phyloP scores from a whole-genome alignment of 2,113 vertebrate species.

The Megaptera novaeangliae region DNA sequence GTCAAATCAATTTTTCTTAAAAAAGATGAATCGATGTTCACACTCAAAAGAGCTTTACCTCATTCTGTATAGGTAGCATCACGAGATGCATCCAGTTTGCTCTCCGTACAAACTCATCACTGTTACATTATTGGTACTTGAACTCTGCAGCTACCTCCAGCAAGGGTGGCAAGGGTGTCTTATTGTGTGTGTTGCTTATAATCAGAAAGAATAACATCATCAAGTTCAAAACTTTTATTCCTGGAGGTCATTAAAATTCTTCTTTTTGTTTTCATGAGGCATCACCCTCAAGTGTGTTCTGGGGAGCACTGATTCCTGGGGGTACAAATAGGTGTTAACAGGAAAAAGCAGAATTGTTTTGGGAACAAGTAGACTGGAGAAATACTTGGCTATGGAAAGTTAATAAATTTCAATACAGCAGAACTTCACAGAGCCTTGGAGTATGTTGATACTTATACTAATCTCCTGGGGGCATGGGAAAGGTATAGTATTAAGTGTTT shows the following conservation, averaged over 20 bases:
- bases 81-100: not conserved
- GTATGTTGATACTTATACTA: not conserved
- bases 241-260: not conserved
- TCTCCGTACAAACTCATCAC: not conserved
- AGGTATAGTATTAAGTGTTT: not conserved
- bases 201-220: not conserved
- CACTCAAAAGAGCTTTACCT: not conserved
- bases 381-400: not conserved
- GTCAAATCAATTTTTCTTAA: not conserved
- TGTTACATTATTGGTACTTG: not conserved
- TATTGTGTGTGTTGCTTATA: not conserved
- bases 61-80: not conserved
- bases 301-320: not conserved
- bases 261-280: not conserved
- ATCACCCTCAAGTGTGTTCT: not conserved
- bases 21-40: not conserved
- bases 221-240: not conserved
- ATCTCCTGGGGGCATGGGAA: not conserved
- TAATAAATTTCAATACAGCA: not conserved
- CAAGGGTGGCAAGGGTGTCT: not conserved
- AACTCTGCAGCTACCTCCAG: not conserved
- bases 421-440: not conserved
- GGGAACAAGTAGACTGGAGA: not conserved
- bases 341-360: not conserved
- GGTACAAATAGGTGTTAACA: no score